Evolutionary conservation across 2,797 vertebrate species (phyloP).

Genomic region (Rhyacichthys aspro): DNA sequence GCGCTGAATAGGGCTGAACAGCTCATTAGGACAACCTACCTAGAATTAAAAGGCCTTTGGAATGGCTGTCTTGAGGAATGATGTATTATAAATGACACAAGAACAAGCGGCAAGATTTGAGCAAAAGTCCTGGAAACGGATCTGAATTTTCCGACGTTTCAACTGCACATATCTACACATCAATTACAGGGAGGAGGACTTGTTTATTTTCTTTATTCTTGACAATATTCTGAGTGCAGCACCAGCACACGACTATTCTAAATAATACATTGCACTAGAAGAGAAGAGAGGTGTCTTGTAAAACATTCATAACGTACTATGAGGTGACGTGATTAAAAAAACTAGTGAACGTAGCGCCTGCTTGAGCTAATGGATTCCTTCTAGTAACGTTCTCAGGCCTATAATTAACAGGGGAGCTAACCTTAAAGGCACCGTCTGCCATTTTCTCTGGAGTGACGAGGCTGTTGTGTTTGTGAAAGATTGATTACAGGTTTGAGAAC

Average conservation of each 20-base stretch:
- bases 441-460: slow-evolving; percentile 44
- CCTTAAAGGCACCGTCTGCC: slow-evolving; percentile 32
- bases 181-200: too few species aligned
- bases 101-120: slow-evolving; percentile 9
- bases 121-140: not conserved
- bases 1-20: slow-evolving; percentile 34
- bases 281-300: not conserved
- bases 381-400: slow-evolving; percentile 40
- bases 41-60: slow-evolving; percentile 31
- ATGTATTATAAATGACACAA: slow-evolving; percentile 26
- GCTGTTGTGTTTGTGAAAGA: slow-evolving; percentile 48
- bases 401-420: slow-evolving; percentile 69
- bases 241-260: too few species aligned
- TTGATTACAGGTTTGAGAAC: slow-evolving; percentile 62
- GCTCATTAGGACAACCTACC: slow-evolving; percentile 42
- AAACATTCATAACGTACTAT: not conserved
- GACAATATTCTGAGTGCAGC: too few species aligned
- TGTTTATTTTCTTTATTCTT: too few species aligned
- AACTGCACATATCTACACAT: too few species aligned
- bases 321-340: not conserved
- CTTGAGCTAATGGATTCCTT: slow-evolving; percentile 36
- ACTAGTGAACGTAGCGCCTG: slow-evolving; percentile 33
- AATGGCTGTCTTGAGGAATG: slow-evolving; percentile 10
- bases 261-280: too few species aligned
- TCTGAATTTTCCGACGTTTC: not conserved